Evolutionary conservation across 1,140 invertebrate genomes (phyloP).

Genomic region (Lordiphosa collinella): DNA sequence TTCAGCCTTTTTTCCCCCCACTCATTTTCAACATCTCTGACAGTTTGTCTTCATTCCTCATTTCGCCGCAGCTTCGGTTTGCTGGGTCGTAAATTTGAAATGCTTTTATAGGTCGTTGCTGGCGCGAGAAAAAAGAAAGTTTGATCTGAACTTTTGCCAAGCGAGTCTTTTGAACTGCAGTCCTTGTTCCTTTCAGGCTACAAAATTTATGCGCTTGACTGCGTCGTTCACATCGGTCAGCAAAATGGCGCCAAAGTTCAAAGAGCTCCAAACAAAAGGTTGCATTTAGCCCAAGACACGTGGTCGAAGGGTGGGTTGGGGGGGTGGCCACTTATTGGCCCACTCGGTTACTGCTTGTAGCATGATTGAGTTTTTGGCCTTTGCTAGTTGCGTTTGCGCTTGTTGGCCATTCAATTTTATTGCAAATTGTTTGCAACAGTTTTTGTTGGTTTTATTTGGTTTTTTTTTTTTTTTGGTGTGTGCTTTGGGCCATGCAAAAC

Average conservation of each 20-base stretch:
- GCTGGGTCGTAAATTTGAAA: slow-evolving; percentile 67
- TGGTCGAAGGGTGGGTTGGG: background rate
- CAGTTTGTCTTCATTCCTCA: slow-evolving; percentile 69
- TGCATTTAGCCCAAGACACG: slow-evolving; percentile 1
- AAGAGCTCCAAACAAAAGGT: slow-evolving; percentile 39
- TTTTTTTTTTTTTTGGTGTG: slow-evolving; percentile 2
- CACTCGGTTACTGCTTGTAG: slow-evolving; percentile 6
- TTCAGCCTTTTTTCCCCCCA: slow-evolving; percentile 1
- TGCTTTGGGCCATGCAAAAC: slow-evolving; percentile 58
- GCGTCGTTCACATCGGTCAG: slow-evolving; percentile 39
- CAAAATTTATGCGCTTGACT: slow-evolving; percentile 62
- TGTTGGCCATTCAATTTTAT: slow-evolving; percentile 62
- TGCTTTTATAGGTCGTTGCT: slow-evolving; percentile 70
- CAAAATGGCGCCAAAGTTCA: slow-evolving; percentile 74
- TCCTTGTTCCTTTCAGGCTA: background rate
- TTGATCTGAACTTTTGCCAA: slow-evolving; percentile 49
- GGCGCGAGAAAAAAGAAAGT: slow-evolving; percentile 13
- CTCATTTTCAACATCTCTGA: slow-evolving; percentile 26
- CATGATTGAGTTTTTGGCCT: slow-evolving; percentile 47
- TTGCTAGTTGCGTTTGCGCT: slow-evolving; percentile 8
- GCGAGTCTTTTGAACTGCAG: slow-evolving; percentile 41
- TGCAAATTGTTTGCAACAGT: slow-evolving; percentile 68
- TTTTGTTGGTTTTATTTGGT: slow-evolving; percentile 32
- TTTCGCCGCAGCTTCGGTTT: slow-evolving; percentile 27
- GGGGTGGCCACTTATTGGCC: slow-evolving; percentile 41